Evolutionary conservation across 2,888 invertebrate genomes (phyloP).

Genomic region (Noctua janthina): DNA sequence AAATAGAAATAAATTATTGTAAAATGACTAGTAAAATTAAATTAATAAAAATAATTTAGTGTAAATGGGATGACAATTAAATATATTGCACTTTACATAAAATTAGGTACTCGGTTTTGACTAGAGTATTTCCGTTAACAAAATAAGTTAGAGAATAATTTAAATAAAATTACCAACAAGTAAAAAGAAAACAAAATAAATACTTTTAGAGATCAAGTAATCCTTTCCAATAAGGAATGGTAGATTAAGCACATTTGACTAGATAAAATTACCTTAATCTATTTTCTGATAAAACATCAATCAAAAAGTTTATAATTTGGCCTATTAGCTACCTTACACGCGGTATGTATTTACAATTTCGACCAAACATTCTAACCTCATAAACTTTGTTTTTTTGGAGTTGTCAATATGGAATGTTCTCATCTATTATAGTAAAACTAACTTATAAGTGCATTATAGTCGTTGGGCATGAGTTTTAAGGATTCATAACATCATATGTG

Average conservation of each 20-base stretch:
- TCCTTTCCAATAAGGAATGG: constrained; percentile 63
- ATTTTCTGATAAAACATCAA: constrained; percentile 58
- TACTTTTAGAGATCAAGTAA: constrained; percentile 64
- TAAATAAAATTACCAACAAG: constrained; percentile 75
- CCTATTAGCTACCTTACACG: constrained; percentile 45
- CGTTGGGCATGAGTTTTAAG: constrained; percentile 15
- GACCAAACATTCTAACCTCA: constrained; percentile 44
- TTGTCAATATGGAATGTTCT: constrained; percentile 21
- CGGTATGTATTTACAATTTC: constrained; percentile 59
- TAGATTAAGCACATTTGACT: constrained; percentile 70
- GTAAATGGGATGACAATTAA: constrained; percentile 79
- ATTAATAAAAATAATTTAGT: constrained; percentile 70
- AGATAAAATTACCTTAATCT: constrained; percentile 63
- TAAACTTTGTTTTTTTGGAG: constrained; percentile 43
- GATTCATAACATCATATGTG: constrained; percentile 1
- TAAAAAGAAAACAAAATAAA: constrained; percentile 65
- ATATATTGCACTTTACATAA: constrained; percentile 84
- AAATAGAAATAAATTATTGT: constrained; percentile 71
- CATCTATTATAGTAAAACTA: constrained; percentile 36
- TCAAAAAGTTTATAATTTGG: constrained; percentile 59
- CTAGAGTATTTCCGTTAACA: constrained; percentile 73
- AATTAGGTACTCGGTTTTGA: constrained; percentile 62
- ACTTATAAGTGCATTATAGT: constrained; percentile 42
- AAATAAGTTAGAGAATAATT: constrained; percentile 66
- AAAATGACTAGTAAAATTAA: constrained; percentile 73